These are phyloP conservation scores for Pteropus rufus DNA, from an alignment of 2,797 vertebrate genomes.

Conservation along the genomic window DNA sequence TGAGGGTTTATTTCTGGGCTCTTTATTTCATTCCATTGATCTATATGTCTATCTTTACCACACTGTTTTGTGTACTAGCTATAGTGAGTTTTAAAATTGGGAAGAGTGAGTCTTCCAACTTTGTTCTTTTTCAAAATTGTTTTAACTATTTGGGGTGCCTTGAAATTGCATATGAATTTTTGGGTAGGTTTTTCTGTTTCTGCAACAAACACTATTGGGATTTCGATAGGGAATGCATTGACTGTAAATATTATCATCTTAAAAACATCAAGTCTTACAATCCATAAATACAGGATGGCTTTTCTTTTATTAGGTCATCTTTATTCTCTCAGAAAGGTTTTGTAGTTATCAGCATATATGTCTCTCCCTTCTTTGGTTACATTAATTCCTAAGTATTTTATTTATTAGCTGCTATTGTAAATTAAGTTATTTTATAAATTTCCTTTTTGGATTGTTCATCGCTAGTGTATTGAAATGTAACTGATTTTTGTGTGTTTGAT, in stretches of 20 bases:
- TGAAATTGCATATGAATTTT: conserved; percentile 7
- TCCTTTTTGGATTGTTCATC: neutral
- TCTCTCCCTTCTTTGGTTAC: neutral
- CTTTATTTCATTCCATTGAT: neutral
- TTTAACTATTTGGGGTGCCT: neutral
- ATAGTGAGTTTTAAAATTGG: neutral
- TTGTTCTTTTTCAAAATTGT: neutral
- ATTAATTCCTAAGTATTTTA: neutral
- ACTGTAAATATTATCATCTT: neutral
- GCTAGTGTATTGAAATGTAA: neutral
- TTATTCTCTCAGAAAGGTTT: neutral
- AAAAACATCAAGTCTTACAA: neutral
- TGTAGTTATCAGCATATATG: neutral
- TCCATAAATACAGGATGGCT: neutral
- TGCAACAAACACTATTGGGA: neutral
- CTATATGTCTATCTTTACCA: neutral
- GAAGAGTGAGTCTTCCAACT: neutral
- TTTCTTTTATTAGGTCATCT: neutral
- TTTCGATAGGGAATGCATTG: neutral
- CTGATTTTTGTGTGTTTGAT: neutral
- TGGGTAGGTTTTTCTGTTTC: neutral
- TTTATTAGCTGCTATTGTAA: neutral
- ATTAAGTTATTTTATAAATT: neutral
- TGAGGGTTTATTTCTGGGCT: neutral
- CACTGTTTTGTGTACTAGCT: neutral